Evolutionary conservation across 1,140 invertebrate genomes (phyloP).

Genomic region (Cardiocondyla obscurior): DNA sequence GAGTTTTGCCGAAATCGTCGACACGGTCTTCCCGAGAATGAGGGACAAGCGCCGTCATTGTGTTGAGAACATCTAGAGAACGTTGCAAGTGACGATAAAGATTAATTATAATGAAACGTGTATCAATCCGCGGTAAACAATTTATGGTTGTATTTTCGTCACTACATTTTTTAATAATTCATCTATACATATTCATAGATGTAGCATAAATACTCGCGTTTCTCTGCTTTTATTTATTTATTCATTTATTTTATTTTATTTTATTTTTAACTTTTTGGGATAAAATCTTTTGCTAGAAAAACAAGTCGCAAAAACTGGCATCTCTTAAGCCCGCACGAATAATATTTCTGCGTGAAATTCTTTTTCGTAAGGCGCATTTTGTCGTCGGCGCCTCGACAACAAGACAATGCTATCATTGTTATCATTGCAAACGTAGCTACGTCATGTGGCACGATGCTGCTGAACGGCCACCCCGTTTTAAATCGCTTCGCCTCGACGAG

Average conservation of each 20-base stretch:
- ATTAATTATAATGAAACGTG: neutral
- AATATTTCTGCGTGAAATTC: neutral
- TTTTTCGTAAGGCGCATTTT: constrained; percentile 10
- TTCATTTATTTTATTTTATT: neutral
- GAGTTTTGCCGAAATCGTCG: neutral
- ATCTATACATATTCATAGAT: too few relatives aligned
- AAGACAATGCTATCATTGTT: constrained; percentile 78
- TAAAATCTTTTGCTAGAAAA: too few relatives aligned
- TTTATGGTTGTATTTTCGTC: neutral
- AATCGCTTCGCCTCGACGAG: constrained; percentile 63
- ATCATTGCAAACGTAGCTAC: constrained; percentile 63
- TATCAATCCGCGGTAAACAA: too few relatives aligned
- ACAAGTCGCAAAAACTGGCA: neutral
- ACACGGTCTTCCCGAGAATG: neutral
- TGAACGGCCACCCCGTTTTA: constrained; percentile 58
- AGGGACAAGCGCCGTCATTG: constrained; percentile 4
- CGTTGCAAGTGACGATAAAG: neutral
- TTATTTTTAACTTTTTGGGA: neutral
- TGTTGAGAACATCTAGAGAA: neutral
- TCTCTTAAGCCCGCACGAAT: neutral
- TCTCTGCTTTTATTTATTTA: neutral
- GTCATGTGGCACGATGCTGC: constrained; percentile 41
- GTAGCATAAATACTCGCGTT: neutral
- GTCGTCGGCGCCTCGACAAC: constrained; percentile 53
- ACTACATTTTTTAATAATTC: neutral